Conservation (phyloP, 2,113 vertebrate species). For the Ascaphus truei region DNA sequence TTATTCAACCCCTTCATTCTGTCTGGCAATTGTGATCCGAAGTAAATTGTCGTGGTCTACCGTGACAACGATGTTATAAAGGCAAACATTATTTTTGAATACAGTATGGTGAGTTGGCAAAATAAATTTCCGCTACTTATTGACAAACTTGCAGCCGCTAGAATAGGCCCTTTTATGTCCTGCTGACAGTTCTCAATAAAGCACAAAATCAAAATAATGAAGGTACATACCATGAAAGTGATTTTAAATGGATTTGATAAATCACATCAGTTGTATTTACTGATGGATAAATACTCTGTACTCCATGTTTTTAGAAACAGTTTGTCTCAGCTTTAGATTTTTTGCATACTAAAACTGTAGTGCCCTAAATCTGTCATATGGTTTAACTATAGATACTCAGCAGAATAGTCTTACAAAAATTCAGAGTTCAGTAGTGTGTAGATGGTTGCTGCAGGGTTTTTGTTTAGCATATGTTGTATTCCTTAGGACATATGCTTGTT, state of each 20-base stretch:
- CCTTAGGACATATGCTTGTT: not conserved
- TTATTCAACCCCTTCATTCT: too few species aligned
- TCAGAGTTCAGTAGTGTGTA: not conserved
- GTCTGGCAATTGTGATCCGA: too few species aligned
- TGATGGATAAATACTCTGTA: conserved; percentile 10
- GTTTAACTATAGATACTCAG: conserved; percentile 14
- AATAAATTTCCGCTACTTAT: too few species aligned
- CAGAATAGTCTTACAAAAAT: not conserved
- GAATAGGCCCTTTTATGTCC: too few species aligned
- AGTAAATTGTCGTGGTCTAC: too few species aligned
- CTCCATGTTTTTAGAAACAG: not conserved
- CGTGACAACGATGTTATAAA: too few species aligned
- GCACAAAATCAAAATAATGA: too few species aligned
- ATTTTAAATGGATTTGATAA: conserved; percentile 16
- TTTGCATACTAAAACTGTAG: conserved; percentile 21
- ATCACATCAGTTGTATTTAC: conserved; percentile 1
- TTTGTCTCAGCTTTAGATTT: conserved; percentile 19
- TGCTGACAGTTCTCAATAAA: too few species aligned
- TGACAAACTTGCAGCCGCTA: too few species aligned
- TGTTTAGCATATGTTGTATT: conserved; percentile 26
- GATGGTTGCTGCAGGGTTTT: conserved; percentile 8
- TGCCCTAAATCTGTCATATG: conserved; percentile 27
- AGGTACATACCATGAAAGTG: too few species aligned
- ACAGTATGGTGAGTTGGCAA: too few species aligned
- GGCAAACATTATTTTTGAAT: too few species aligned